phyloP scores from a whole-genome alignment of 2,113 vertebrate genomes.

The Phylloscopus trochilus region DNA sequence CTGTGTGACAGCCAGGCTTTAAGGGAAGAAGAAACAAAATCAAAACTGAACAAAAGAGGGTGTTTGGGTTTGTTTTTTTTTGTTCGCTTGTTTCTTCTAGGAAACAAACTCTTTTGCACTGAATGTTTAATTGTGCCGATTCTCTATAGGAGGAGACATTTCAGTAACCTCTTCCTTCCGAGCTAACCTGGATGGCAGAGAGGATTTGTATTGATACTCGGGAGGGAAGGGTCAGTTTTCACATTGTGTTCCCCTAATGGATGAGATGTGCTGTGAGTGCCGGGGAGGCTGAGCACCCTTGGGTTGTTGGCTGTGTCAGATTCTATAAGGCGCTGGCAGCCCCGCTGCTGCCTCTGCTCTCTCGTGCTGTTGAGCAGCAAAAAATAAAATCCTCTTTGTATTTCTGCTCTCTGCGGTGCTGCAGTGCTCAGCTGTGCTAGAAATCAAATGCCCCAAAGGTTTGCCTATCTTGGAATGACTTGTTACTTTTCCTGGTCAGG shows the following conservation, averaged over 20 bases:
- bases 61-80: no score
- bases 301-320: conserved; percentile 39
- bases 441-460: conserved; percentile 26
- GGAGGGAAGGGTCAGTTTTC: conserved; percentile 42
- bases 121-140: neutral
- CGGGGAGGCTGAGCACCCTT: conserved; percentile 39
- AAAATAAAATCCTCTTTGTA: neutral
- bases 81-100: neutral
- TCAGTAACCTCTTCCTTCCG: neutral
- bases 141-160: neutral
- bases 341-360: conserved; percentile 19
- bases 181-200: neutral
- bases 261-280: conserved; percentile 37
- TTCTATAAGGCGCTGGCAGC: conserved; percentile 42
- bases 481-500: conserved; percentile 3
- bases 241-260: conserved; percentile 1
- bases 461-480: neutral
- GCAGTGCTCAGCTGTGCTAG: neutral
- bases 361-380: conserved; percentile 27
- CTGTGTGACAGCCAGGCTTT: neutral
- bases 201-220: neutral
- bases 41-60: neutral
- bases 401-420: neutral
- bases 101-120: neutral
- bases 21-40: neutral